Evolutionary conservation across 2,113 vertebrate genomes (phyloP).

Genomic region (Dinomys branickii): DNA sequence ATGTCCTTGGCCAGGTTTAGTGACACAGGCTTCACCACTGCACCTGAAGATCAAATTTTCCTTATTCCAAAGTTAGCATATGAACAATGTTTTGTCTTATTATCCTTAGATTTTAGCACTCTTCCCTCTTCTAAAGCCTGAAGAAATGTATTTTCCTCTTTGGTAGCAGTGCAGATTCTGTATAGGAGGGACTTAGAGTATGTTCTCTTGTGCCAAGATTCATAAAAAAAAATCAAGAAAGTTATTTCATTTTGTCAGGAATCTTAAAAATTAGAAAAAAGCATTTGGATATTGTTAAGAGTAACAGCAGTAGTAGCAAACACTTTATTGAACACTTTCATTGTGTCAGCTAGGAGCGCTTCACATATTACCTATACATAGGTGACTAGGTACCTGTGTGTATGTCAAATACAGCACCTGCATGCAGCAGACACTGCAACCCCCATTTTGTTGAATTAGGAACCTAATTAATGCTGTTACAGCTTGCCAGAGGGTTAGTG

Average conservation of each 20-base stretch:
- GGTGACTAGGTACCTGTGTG: not conserved
- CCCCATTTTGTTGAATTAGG: conserved; percentile 23
- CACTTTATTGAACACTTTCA: not conserved
- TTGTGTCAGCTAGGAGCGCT: not conserved
- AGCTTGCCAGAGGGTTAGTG: conserved; percentile 33
- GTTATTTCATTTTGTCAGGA: not conserved
- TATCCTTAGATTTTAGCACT: not conserved
- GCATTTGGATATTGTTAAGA: not conserved
- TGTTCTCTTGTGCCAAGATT: conserved; percentile 3
- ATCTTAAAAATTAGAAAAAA: conserved; percentile 20
- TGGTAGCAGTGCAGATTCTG: not conserved
- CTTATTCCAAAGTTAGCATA: not conserved
- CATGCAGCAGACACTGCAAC: not conserved
- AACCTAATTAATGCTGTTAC: conserved; percentile 6
- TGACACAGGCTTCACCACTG: not conserved
- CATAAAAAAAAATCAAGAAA: not conserved
- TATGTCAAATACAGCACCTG: not conserved
- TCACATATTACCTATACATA: not conserved
- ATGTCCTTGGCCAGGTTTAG: not conserved
- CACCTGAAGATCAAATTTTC: not conserved
- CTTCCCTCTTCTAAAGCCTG: not conserved
- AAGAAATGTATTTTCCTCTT: not conserved
- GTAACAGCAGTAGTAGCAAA: not conserved
- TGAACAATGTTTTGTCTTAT: not conserved
- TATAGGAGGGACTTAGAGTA: not conserved